Evolutionary conservation across 1,140 invertebrate genomes (phyloP).

Genomic region (Apolygus lucorum): DNA sequence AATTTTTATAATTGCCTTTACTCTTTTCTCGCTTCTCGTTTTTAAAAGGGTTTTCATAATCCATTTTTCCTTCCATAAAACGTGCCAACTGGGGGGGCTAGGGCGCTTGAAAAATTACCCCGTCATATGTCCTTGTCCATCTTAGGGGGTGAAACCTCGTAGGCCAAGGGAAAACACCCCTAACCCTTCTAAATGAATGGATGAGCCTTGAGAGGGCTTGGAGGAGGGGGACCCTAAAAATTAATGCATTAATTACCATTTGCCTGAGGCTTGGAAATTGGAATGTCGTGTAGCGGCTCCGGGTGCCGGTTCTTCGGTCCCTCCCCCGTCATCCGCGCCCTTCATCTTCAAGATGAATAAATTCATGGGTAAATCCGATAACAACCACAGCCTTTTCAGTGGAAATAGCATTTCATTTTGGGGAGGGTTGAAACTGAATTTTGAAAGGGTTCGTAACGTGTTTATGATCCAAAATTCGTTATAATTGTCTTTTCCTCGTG

Average conservation of each 20-base stretch:
- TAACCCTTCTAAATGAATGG: constrained; percentile 17
- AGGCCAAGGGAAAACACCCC: neutral
- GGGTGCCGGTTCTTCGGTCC: neutral
- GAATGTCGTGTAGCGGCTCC: constrained; percentile 30
- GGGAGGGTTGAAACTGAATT: neutral
- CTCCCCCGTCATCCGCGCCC: neutral
- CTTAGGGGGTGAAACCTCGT: constrained; percentile 2
- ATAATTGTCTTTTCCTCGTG: too few species aligned
- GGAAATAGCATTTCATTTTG: constrained; percentile 12
- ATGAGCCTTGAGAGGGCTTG: constrained; percentile 13
- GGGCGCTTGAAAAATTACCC: constrained; percentile 21
- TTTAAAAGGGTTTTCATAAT: constrained; percentile 20
- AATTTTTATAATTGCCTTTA: constrained; percentile 18
- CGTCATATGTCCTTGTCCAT: constrained; percentile 22
- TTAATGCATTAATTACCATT: constrained; percentile 35
- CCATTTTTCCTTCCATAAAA: constrained; percentile 22
- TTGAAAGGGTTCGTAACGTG: neutral
- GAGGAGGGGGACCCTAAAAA: constrained; percentile 26
- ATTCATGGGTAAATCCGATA: constrained; percentile 22
- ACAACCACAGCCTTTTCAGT: constrained; percentile 12
- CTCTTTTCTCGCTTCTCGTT: neutral
- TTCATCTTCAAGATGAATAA: constrained; percentile 19
- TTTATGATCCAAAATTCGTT: too few species aligned
- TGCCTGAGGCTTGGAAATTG: constrained; percentile 28
- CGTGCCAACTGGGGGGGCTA: neutral